Conservation (phyloP, 2,888 invertebrate species). For the Dendrolimus pini region DNA sequence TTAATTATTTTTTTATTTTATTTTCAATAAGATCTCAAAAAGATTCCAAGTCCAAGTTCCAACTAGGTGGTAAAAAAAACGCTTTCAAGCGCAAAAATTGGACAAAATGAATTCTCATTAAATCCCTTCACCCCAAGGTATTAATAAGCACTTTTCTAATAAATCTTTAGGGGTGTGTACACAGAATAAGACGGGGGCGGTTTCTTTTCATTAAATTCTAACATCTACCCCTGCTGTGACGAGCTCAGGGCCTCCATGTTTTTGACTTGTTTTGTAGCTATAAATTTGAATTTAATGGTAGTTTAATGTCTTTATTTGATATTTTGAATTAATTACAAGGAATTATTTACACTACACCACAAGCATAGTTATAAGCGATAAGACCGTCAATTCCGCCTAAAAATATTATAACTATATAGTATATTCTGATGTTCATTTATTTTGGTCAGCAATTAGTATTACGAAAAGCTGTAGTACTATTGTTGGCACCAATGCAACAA, state of each 20-base stretch:
- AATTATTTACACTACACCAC: too few relatives aligned
- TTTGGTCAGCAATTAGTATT: too few relatives aligned
- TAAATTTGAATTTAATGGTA: too few relatives aligned
- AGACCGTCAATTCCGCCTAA: too few relatives aligned
- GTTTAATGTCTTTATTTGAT: too few relatives aligned
- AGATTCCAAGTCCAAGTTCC: not conserved
- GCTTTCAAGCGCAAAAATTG: not conserved
- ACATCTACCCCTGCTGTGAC: conserved; percentile 12
- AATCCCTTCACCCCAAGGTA: conserved; percentile 16
- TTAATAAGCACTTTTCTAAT: conserved; percentile 26
- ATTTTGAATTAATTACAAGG: too few relatives aligned
- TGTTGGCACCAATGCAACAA: too few relatives aligned
- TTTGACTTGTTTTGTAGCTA: not conserved
- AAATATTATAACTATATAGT: too few relatives aligned
- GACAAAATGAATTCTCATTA: conserved; percentile 28
- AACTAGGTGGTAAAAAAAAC: not conserved
- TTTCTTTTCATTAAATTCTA: conserved; percentile 23
- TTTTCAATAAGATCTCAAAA: not conserved
- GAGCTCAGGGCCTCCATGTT: not conserved
- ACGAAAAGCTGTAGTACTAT: too few relatives aligned
- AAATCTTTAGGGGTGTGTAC: conserved; percentile 19
- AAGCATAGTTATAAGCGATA: too few relatives aligned
- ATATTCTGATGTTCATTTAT: too few relatives aligned
- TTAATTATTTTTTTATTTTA: too few relatives aligned
- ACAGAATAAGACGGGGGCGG: conserved; percentile 22